A percentile compares a stretch with the other conserved stretches of the same genome.
Conservation (phyloP, 2,888 invertebrate species). For the Diachrysia chrysitis region DNA sequence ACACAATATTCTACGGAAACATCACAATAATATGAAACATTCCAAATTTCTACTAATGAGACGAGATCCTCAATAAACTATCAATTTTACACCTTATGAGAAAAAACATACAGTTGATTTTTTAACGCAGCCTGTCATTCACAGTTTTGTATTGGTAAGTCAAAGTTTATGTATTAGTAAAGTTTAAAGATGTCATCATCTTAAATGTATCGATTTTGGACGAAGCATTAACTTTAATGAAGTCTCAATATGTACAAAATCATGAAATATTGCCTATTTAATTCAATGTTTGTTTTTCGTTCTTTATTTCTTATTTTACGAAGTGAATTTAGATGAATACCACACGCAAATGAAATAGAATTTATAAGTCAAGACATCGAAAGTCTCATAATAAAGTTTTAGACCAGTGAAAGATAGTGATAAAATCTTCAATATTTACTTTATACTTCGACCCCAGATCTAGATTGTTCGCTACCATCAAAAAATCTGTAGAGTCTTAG, state of each 20-base stretch:
- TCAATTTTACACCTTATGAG: slow-evolving; percentile 19
- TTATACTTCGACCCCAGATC: no score
- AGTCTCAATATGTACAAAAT: background rate
- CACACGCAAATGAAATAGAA: background rate
- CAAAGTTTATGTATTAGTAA: background rate
- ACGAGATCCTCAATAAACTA: slow-evolving; percentile 15
- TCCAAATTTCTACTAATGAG: slow-evolving; percentile 42
- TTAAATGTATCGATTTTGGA: slow-evolving; percentile 1
- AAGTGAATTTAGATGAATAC: background rate
- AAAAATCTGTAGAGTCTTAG: no score
- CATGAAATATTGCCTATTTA: background rate
- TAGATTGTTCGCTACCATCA: no score
- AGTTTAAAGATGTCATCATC: slow-evolving; percentile 7
- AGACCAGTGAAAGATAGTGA: background rate
- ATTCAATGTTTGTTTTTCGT: slow-evolving; percentile 9
- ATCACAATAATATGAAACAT: slow-evolving; percentile 29
- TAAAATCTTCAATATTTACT: background rate
- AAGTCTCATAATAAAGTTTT: background rate
- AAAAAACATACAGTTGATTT: slow-evolving; percentile 14
- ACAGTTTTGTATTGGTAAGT: background rate
- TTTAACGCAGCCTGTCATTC: slow-evolving; percentile 7
- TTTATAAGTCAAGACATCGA: background rate
- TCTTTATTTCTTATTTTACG: slow-evolving; percentile 2
- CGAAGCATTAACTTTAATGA: background rate
- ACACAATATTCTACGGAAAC: slow-evolving; percentile 29